These are phyloP conservation scores for Cephalophus harveyi DNA, from an alignment of 2,113 vertebrate genomes.

Conservation along the genomic window DNA sequence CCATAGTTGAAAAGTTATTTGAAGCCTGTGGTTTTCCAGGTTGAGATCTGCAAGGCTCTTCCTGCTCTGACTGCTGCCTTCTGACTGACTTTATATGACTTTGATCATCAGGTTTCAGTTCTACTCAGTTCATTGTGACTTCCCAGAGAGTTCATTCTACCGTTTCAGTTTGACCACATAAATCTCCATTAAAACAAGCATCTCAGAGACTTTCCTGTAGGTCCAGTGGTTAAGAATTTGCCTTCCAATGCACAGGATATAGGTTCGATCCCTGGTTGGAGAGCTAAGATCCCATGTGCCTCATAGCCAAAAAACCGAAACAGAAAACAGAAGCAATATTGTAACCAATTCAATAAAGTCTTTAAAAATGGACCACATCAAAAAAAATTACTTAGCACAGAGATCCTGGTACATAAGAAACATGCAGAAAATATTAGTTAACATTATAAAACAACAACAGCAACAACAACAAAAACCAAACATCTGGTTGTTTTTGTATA, in stretches of 20 bases:
- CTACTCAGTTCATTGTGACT: neutral
- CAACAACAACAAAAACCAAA: neutral
- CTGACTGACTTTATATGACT: neutral
- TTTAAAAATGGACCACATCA: neutral
- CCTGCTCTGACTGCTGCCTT: neutral
- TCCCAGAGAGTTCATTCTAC: neutral
- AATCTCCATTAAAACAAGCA: neutral
- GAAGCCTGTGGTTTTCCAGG: neutral
- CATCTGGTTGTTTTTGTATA: neutral
- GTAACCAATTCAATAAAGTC: neutral
- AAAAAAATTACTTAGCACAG: neutral
- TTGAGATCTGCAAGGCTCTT: neutral
- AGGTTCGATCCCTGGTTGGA: neutral
- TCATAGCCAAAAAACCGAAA: neutral
- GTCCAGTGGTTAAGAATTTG: neutral
- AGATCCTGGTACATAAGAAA: neutral
- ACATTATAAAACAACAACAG: neutral
- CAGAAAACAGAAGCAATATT: neutral
- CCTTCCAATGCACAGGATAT: neutral
- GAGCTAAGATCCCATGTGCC: neutral
- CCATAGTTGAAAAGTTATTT: neutral
- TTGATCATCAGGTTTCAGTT: neutral
- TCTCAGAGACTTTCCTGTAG: neutral
- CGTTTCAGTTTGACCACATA: neutral
- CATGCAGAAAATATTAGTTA: neutral